phyloP scores from a whole-genome alignment of 2,113 vertebrate species.

The Chinchilla lanigera region DNA sequence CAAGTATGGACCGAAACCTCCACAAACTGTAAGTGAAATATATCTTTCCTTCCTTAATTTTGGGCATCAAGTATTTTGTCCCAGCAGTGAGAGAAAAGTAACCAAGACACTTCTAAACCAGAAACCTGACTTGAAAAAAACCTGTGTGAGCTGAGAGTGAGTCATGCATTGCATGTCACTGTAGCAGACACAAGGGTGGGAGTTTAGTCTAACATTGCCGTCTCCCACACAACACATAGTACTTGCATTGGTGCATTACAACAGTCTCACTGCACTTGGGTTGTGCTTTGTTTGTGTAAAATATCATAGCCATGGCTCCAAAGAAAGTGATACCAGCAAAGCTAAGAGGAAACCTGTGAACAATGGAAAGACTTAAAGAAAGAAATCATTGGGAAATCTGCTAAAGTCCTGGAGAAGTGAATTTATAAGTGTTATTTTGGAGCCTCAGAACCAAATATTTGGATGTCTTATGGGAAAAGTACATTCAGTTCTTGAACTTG shows the following conservation, averaged over 20 bases:
- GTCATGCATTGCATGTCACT: neutral
- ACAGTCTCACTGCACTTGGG: neutral
- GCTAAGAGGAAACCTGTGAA: neutral
- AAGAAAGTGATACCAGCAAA: neutral
- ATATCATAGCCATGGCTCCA: neutral
- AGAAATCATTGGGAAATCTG: neutral
- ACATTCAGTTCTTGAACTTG: neutral
- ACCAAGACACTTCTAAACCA: too few species aligned
- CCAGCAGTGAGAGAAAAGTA: too few species aligned
- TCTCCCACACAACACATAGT: neutral
- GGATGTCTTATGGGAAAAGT: neutral
- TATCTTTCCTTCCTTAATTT: too few species aligned
- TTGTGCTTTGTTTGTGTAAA: neutral
- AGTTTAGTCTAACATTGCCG: neutral
- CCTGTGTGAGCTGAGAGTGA: neutral
- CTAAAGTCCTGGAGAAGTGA: neutral
- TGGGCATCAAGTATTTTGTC: too few species aligned
- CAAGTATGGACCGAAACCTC: too few species aligned
- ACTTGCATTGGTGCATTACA: neutral
- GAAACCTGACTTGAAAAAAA: neutral
- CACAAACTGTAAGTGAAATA: too few species aligned
- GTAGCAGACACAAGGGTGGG: neutral
- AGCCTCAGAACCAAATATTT: neutral
- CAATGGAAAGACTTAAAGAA: neutral
- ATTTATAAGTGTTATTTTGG: neutral